Evolutionary conservation across 1,140 invertebrate species (phyloP).

Genomic region (Tetranychus cinnabarinus): DNA sequence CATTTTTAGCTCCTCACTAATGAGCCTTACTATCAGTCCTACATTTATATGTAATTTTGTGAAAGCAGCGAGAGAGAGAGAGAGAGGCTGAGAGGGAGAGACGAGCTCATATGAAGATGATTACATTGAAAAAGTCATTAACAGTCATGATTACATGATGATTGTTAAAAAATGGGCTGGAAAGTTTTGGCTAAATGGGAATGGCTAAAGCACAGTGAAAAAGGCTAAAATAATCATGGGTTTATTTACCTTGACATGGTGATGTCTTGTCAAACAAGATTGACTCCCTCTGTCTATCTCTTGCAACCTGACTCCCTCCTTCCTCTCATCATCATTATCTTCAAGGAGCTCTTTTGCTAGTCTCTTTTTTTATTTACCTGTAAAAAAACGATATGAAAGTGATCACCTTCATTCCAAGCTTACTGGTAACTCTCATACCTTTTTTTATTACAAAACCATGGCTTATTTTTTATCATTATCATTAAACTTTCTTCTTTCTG

Average conservation of each 20-base stretch:
- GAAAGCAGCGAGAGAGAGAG: background rate
- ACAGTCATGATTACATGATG: background rate
- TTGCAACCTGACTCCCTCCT: background rate
- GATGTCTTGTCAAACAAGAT: background rate
- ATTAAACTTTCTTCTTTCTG: too few species aligned
- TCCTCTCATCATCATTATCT: background rate
- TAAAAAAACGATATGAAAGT: too few species aligned
- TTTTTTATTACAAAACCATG: too few species aligned
- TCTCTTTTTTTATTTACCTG: too few species aligned
- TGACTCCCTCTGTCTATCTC: background rate
- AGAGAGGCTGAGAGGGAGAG: background rate
- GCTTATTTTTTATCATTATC: too few species aligned
- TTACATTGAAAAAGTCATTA: background rate
- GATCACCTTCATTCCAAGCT: too few species aligned
- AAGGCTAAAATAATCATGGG: background rate
- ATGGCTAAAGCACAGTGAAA: background rate
- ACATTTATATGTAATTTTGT: background rate
- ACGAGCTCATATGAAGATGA: background rate
- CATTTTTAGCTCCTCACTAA: background rate
- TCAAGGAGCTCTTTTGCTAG: background rate
- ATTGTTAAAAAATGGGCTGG: background rate
- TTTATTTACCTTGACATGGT: background rate
- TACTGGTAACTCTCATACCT: too few species aligned
- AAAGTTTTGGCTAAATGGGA: background rate
- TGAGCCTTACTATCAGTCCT: background rate